Base-by-base conservation (phyloP, 2,113 vertebrate species). In the Cepphus grylle region DNA sequence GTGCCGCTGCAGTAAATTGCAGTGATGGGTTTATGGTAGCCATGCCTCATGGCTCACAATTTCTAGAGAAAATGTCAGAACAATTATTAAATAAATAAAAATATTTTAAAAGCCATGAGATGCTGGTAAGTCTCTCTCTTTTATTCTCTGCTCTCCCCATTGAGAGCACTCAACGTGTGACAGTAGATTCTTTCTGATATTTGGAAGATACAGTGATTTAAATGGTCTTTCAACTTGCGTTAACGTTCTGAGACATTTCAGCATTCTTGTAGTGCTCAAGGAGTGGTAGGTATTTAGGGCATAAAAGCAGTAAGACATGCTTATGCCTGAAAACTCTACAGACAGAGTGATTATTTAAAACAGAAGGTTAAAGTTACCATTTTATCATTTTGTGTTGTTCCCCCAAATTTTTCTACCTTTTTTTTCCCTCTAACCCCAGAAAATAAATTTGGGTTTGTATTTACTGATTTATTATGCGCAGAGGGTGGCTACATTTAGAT, bases 131-230 rank as follows among this genome's bases (percentile, higher is more conserved):
- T 27, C 10, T 53, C 34, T 43, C 36, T 63, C 16, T 29, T 61
- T 3, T 45, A n/a, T 45, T 40, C 10, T 71, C 55, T 79, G 8
- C 13, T 72, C 5, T 63, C 20, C 4, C 4, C 6, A 12, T 22
- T 0, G 2, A 88, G 36, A 71, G 5, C 13, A 83, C 42, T 76
- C 30, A 47, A 15, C 12, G 22, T 12, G 13, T 0, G 3, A 32
- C 15, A 30, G 29, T 7, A 79, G 26, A 62, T 74, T 79, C 23
- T 55, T 82, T 56, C 15, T 61, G 20, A 56, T 58, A 47, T 67
- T 86, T 71, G 15, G 47, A 86, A 56, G 71, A 66, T 12, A 50
- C 3, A 16, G 8, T 62, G 62, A 62, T 58, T 72, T 67, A 72
- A 32, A 62, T 13, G 30, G 2, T 19, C 86, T 89, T 93, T 71